Percentiles rank a stretch among this genome's conserved stretches.
Evolutionary conservation across 2,113 vertebrate species (phyloP).

Genomic region (Coreoperca whiteheadi): DNA sequence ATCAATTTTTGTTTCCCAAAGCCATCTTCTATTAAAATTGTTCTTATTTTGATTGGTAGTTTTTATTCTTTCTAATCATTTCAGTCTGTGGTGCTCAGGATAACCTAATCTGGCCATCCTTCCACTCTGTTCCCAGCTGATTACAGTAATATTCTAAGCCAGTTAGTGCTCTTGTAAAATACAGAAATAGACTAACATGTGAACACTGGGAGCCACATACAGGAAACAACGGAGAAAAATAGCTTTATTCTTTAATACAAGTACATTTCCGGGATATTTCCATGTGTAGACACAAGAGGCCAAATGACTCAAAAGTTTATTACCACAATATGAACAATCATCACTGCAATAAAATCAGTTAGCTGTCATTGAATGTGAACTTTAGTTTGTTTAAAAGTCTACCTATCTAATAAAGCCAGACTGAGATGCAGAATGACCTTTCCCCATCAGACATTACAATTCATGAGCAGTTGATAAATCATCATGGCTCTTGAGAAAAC

Average conservation of each 20-base stretch:
- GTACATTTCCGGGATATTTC: neutral
- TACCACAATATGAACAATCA: slow-evolving; percentile 1
- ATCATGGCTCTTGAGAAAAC: neutral
- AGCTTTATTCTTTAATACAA: slow-evolving; percentile 19
- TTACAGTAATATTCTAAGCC: neutral
- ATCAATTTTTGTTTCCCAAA: neutral
- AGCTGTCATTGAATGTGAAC: slow-evolving; percentile 19
- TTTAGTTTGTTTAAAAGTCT: neutral
- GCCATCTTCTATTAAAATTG: neutral
- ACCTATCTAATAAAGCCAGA: neutral
- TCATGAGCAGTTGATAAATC: neutral
- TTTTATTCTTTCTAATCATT: neutral
- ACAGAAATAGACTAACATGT: neutral
- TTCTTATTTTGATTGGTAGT: neutral
- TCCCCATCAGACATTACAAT: neutral
- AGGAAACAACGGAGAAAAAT: neutral
- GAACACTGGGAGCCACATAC: neutral
- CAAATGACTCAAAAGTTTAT: neutral
- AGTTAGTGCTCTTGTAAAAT: neutral
- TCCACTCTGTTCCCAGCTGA: neutral
- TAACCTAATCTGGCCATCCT: neutral
- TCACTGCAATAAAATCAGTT: slow-evolving; percentile 3
- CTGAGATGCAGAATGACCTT: neutral
- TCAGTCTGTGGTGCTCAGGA: neutral
- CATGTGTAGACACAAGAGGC: neutral